Evolutionary conservation across 2,888 invertebrate species (phyloP).

Genomic region (Latrodectus elegans): DNA sequence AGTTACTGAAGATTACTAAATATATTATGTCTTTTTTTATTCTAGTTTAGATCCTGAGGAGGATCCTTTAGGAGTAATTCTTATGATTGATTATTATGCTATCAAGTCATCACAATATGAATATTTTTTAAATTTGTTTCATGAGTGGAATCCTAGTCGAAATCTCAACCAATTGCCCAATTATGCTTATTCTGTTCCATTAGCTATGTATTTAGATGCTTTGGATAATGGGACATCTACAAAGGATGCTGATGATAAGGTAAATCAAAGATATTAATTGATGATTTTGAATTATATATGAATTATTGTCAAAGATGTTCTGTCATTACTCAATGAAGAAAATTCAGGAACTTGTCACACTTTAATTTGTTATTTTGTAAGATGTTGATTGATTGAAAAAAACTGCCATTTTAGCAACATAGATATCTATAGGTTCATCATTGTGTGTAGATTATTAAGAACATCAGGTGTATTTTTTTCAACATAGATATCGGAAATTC

Average conservation of each 20-base stretch:
- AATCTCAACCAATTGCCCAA: conserved; percentile 90
- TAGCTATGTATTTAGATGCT: conserved; percentile 80
- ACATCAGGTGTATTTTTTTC: too few relatives aligned
- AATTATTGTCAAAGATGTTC: too few relatives aligned
- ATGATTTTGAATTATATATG: neutral
- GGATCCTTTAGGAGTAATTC: conserved; percentile 85
- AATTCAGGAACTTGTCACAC: too few relatives aligned
- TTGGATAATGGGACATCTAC: conserved; percentile 39
- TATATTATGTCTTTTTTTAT: neutral
- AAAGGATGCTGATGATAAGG: conserved; percentile 60
- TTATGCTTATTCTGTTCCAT: conserved; percentile 86
- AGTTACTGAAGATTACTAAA: neutral
- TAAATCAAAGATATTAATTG: conserved; percentile 1
- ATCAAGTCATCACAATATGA: conserved; percentile 83
- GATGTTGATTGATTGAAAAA: too few relatives aligned
- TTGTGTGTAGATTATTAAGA: too few relatives aligned
- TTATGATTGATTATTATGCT: conserved; percentile 89
- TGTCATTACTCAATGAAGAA: too few relatives aligned
- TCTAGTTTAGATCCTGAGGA: conserved; percentile 82
- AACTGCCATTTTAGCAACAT: too few relatives aligned
- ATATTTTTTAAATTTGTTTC: conserved; percentile 80
- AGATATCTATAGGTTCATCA: too few relatives aligned
- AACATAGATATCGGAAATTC: too few relatives aligned
- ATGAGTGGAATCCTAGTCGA: conserved; percentile 76
- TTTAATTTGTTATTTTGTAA: too few relatives aligned